phyloP scores from a whole-genome alignment of 1,140 invertebrate species.

The Acromyrmex heyeri region DNA sequence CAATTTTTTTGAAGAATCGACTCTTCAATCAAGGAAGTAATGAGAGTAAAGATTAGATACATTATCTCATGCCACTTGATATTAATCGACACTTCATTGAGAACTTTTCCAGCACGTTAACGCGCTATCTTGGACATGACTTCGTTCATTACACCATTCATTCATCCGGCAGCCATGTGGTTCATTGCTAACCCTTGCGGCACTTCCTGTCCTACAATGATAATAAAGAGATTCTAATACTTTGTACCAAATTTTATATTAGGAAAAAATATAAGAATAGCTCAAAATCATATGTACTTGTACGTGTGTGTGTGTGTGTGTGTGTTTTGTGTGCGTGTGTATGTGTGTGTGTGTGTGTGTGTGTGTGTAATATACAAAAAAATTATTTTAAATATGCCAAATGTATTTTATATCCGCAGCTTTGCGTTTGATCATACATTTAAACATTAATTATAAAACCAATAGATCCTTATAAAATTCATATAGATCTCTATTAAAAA shows the following conservation, averaged over 20 bases:
- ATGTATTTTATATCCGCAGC: neutral
- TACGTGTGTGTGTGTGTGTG: too few species aligned
- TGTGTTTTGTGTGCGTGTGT: too few species aligned
- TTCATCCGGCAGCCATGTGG: slow-evolving; percentile 72
- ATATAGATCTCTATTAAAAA: too few species aligned
- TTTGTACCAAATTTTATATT: neutral
- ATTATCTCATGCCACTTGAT: neutral
- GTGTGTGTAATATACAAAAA: neutral
- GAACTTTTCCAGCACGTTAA: slow-evolving; percentile 15
- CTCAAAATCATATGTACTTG: neutral
- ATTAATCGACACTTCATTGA: slow-evolving; percentile 24
- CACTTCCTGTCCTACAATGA: slow-evolving; percentile 64
- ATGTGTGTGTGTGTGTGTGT: too few species aligned
- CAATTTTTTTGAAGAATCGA: neutral
- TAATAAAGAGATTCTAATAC: slow-evolving; percentile 31
- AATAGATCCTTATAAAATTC: neutral
- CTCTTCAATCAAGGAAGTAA: neutral
- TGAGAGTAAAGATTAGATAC: neutral
- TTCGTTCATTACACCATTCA: slow-evolving; percentile 65
- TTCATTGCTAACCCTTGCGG: slow-evolving; percentile 44
- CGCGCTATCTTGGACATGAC: slow-evolving; percentile 29
- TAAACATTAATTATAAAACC: slow-evolving; percentile 4
- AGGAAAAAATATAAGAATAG: neutral
- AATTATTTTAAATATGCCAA: neutral
- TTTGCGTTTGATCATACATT: neutral